These are phyloP conservation scores for Galaxea fascicularis DNA, from an alignment of 92 coral and sea anemone species.

Conservation along the genomic window DNA sequence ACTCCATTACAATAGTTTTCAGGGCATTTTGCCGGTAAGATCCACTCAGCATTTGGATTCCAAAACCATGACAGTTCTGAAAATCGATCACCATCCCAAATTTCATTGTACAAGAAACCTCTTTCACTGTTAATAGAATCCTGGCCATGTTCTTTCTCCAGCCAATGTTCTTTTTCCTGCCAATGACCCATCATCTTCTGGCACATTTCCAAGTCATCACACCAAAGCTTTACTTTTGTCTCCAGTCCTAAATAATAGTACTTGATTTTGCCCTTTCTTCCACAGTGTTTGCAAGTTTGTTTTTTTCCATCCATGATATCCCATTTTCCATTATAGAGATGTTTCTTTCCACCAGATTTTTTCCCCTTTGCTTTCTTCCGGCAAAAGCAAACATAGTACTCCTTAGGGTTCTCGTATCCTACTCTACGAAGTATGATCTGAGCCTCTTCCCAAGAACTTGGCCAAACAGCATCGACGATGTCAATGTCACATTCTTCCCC, in stretches of 20 bases:
- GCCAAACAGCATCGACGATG: constrained; percentile 56
- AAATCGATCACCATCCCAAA: constrained; percentile 69
- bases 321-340: constrained; percentile 54
- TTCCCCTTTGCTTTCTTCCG: neutral
- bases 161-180: constrained; percentile 72
- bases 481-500: constrained; percentile 57
- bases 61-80: constrained; percentile 56
- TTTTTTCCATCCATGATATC: constrained; percentile 59
- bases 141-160: constrained; percentile 33
- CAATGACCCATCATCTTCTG: constrained; percentile 70
- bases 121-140: constrained; percentile 44
- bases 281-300: constrained; percentile 60
- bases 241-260: constrained; percentile 73
- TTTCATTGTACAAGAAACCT: constrained; percentile 31
- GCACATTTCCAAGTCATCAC: constrained; percentile 55
- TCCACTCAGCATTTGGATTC: constrained; percentile 57
- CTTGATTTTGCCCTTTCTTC: constrained; percentile 51
- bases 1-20: constrained; percentile 27
- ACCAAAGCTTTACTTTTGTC: constrained; percentile 65
- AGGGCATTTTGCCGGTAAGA: constrained; percentile 55
- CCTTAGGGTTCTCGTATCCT: constrained; percentile 67
- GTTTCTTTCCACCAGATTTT: neutral
- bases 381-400: constrained; percentile 59
- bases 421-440: constrained; percentile 28
- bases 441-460: constrained; percentile 57